Evolutionary conservation across 64 coral and sea anemone species (phyloP), one percentile per base, ranked within the genome.

Genomic region (Dendrophyllia cribrosa): DNA sequence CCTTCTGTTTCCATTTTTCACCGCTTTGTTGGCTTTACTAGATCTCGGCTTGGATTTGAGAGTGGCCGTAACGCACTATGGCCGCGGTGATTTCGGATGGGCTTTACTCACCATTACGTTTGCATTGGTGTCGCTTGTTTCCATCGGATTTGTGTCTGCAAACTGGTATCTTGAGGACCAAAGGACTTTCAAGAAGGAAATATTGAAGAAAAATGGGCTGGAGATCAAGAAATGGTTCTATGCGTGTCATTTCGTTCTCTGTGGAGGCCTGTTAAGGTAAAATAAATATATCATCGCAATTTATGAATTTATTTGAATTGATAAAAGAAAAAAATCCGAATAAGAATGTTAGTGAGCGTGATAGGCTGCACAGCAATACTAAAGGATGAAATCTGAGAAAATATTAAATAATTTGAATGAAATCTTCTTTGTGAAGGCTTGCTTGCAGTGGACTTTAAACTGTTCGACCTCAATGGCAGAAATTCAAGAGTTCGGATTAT

Each of bases 201-300:
- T 84, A 43, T 50, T 84, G 45, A 48, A 63, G n/a, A 84, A 84
- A 67, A 66, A 84, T 22, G 80, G 80, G 23, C 43, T 84, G 19
- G 80, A 34, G 9, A 84, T 84, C 43, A 84, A 84, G 9, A 50
- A 51, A 13, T 84, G 80, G 80, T 65, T n/a, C 64, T 84, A 84
- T 51, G 34, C 46, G 7, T 67, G 80, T 17, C 80, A 84, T 20
- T 49, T 66, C 20, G 20, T 84, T 51, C 62, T 84, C 11, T 66
- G 80, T 68, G 80, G 80, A 68, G 21, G 43, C 63, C 60, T 84
- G 9, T 84, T 84, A 68, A 84, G 80, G 80, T 84, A 84, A 21
- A 19, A 0, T 52, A 1, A 3, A 22, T 56, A 51, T 17, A 78
- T 56, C 53, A 56, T 34, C 34, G 34, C 34, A 34, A 34, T 34